Conservation (phyloP, 2,113 vertebrate genomes). For the Rhea pennata region DNA sequence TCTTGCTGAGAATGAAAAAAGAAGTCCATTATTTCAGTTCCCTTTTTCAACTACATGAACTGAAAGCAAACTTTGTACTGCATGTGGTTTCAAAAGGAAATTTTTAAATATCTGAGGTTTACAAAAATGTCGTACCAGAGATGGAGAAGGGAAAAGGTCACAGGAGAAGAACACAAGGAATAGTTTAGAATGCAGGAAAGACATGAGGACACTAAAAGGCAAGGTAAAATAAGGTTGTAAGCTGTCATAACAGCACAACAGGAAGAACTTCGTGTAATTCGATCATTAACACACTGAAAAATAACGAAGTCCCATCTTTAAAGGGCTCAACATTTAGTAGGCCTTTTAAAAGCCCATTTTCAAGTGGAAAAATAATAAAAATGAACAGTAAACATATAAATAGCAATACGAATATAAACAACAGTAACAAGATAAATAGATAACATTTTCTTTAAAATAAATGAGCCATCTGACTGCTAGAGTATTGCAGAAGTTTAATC, state of each 20-base stretch:
- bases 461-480: neutral
- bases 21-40: constrained; percentile 34
- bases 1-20: constrained; percentile 18
- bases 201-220: neutral
- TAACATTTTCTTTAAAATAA: neutral
- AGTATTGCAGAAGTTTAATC: neutral
- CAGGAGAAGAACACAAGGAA: neutral
- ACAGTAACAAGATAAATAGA: neutral
- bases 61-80: neutral
- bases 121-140: neutral
- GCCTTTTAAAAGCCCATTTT: neutral
- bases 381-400: neutral
- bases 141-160: neutral
- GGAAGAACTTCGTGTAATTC: neutral
- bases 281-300: neutral
- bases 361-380: neutral
- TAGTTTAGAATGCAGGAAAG: neutral
- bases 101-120: neutral
- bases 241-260: neutral
- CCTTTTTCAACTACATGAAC: neutral
- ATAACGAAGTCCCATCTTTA: neutral
- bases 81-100: constrained; percentile 22
- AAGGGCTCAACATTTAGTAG: neutral
- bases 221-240: neutral
- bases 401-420: neutral